These are phyloP conservation scores for Novumbra hubbsi DNA, from an alignment of 2,797 vertebrate species.

Conservation along the genomic window DNA sequence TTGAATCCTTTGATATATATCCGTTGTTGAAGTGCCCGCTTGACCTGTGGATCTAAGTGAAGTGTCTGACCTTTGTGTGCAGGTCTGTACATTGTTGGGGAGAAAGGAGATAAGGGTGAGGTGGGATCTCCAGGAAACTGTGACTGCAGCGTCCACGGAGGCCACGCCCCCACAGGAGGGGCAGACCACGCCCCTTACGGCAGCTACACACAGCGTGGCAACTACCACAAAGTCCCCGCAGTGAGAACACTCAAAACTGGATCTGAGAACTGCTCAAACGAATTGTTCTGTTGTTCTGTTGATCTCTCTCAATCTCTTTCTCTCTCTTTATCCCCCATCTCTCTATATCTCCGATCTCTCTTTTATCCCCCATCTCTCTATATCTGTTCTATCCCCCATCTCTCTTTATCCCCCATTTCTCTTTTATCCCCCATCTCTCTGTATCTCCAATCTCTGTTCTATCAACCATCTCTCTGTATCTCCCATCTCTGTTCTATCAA, in stretches of 20 bases:
- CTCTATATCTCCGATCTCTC: background rate
- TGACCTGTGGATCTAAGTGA: no score
- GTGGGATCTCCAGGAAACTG: slow-evolving; percentile 79
- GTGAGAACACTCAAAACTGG: slow-evolving; percentile 54
- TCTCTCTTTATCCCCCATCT: no score
- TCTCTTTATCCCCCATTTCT: background rate
- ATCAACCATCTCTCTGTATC: background rate
- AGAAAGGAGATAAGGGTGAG: slow-evolving; percentile 81
- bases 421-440: background rate
- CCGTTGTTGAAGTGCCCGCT: no score
- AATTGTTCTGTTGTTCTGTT: no score
- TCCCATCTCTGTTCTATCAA: background rate
- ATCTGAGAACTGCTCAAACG: no score
- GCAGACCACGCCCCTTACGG: slow-evolving; percentile 61
- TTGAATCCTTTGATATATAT: no score
- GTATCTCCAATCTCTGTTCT: no score
- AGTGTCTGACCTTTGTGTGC: background rate
- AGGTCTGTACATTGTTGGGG: slow-evolving; percentile 74
- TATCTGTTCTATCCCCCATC: no score
- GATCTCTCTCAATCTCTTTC: no score
- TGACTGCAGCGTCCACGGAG: slow-evolving; percentile 58
- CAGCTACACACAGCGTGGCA: slow-evolving; percentile 60
- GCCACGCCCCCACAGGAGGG: slow-evolving; percentile 46
- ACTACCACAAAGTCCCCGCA: slow-evolving; percentile 68
- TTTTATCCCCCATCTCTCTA: background rate